phyloP scores from a whole-genome alignment of 2,113 vertebrate genomes.

The Dicerorhinus sumatrensis region DNA sequence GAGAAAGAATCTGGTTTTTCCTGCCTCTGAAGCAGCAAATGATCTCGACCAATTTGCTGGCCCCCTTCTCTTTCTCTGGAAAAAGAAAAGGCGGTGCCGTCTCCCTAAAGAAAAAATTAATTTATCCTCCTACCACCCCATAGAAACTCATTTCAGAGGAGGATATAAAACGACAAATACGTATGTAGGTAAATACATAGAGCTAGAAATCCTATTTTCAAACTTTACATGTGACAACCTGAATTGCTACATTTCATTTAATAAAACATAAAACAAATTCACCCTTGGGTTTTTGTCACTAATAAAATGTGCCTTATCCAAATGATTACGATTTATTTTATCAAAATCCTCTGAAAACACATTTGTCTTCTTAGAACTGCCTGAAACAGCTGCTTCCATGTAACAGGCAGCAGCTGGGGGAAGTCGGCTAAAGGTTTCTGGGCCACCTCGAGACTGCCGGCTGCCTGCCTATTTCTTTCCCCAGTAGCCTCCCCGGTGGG shows the following conservation, averaged over 20 bases:
- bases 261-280: constrained; percentile 37
- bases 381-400: constrained; percentile 62
- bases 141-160: not conserved
- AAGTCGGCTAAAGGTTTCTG: not conserved
- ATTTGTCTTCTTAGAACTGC: constrained; percentile 71
- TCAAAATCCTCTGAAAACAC: constrained; percentile 57
- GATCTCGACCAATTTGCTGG: not conserved
- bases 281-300: not conserved
- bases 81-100: not conserved
- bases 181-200: accelerated
- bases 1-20: not conserved
- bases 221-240: not conserved
- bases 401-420: not conserved
- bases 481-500: not conserved
- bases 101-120: constrained; percentile 24
- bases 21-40: not conserved
- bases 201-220: not conserved
- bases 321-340: constrained; percentile 63
- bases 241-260: not conserved
- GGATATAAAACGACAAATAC: not conserved
- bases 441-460: not conserved
- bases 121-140: not conserved
- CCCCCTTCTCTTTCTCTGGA: constrained; percentile 4
- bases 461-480: not conserved
- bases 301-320: constrained; percentile 57